Evolutionary conservation across 2,888 invertebrate species (phyloP).

Genomic region (Sisyra terminalis): DNA sequence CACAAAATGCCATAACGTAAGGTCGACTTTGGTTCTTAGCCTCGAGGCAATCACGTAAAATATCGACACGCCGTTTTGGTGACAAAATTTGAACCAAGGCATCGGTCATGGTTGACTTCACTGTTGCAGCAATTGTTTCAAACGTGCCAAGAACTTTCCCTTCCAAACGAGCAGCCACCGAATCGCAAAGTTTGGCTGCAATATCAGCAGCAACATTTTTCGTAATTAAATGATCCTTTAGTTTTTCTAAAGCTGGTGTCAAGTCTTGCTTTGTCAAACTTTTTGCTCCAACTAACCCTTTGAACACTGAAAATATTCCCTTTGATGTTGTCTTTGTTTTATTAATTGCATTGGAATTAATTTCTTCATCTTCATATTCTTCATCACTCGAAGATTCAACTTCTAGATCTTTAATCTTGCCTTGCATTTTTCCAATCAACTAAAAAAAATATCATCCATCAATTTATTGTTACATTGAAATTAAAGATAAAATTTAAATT

Average conservation of each 20-base stretch:
- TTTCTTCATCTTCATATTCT: slow-evolving; percentile 34
- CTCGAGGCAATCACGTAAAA: slow-evolving; percentile 88
- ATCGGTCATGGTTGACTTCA: slow-evolving; percentile 76
- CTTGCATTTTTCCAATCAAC: slow-evolving; percentile 74
- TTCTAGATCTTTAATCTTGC: slow-evolving; percentile 66
- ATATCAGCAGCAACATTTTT: slow-evolving; percentile 98
- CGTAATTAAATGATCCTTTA: slow-evolving; percentile 86
- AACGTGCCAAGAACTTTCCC: slow-evolving; percentile 85
- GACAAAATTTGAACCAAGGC: slow-evolving; percentile 88
- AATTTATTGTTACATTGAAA: too few relatives aligned
- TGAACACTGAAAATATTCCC: slow-evolving; percentile 73
- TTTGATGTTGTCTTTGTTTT: slow-evolving; percentile 20
- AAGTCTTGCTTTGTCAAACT: slow-evolving; percentile 66
- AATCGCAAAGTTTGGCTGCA: slow-evolving; percentile 82
- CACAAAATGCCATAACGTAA: slow-evolving; percentile 93
- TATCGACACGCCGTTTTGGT: slow-evolving; percentile 88
- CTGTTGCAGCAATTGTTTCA: slow-evolving; percentile 76
- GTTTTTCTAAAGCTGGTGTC: slow-evolving; percentile 75
- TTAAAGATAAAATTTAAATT: too few relatives aligned
- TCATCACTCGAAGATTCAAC: slow-evolving; percentile 58
- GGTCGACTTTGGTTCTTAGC: slow-evolving; percentile 66
- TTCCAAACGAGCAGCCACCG: slow-evolving; percentile 75
- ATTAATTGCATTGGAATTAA: slow-evolving; percentile 13
- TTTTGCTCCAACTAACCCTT: slow-evolving; percentile 76
- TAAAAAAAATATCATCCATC: slow-evolving; percentile 19